Conservation (phyloP, 2,797 vertebrate genomes). For the Oreochromis mossambicus region DNA sequence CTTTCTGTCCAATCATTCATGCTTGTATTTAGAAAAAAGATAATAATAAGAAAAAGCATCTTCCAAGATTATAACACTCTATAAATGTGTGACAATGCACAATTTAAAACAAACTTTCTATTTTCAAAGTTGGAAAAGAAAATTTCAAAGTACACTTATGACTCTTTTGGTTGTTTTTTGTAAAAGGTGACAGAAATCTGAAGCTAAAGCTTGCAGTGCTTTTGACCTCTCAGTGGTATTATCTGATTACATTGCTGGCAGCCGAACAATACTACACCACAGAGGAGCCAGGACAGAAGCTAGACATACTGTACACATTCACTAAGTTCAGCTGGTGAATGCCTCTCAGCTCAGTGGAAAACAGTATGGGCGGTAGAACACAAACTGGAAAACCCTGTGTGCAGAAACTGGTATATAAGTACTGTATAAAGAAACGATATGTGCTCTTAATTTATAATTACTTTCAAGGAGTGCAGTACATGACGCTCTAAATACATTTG, state of each 20-base stretch:
- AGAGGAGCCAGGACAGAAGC: slow-evolving; percentile 59
- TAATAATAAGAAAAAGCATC: background rate
- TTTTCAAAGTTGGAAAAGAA: background rate
- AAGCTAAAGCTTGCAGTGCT: slow-evolving; percentile 70
- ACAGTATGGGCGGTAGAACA: slow-evolving; percentile 3
- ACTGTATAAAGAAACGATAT: background rate
- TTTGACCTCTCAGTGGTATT: slow-evolving; percentile 75
- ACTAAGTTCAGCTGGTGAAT: slow-evolving; percentile 38
- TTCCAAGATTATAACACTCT: background rate
- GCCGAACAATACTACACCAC: slow-evolving; percentile 63
- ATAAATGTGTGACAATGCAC: background rate
- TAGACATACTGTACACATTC: slow-evolving; percentile 53
- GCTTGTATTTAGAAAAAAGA: background rate
- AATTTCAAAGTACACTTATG: background rate
- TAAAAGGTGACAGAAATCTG: slow-evolving; percentile 76
- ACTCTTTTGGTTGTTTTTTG: slow-evolving; percentile 53
- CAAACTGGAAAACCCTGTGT: background rate
- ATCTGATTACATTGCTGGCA: slow-evolving; percentile 78
- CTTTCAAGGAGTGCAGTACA: background rate
- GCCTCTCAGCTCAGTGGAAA: slow-evolving; percentile 28
- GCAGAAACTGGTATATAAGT: background rate
- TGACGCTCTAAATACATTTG: background rate
- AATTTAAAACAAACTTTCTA: background rate
- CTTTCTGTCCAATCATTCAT: background rate
- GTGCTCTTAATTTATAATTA: background rate